Evolutionary conservation across 2,797 vertebrate genomes (phyloP).

Genomic region (Fistularia tabacaria): DNA sequence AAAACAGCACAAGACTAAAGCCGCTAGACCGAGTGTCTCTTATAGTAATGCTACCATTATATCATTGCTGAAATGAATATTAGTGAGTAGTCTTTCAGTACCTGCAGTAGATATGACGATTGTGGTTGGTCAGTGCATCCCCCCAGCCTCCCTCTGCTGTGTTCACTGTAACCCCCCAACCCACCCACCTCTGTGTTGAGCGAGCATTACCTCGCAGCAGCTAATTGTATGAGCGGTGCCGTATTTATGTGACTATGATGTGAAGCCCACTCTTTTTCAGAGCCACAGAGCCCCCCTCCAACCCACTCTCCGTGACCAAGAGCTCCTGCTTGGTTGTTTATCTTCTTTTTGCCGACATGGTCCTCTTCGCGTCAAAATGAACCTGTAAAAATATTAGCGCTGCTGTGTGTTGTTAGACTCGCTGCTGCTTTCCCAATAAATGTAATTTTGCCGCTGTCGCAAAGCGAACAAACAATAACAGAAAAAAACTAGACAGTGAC

Average conservation of each 20-base stretch:
- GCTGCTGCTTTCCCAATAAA: too few species aligned
- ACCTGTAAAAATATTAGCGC: too few species aligned
- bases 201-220: conserved; percentile 56
- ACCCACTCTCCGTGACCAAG: too few species aligned
- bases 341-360: too few species aligned
- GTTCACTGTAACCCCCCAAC: conserved; percentile 29
- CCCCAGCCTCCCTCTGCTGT: conserved; percentile 33
- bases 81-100: conserved; percentile 79
- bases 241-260: conserved; percentile 48
- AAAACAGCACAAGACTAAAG: conserved; percentile 67
- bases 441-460: too few species aligned
- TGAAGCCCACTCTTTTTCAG: conserved; percentile 36
- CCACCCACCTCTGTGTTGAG: conserved; percentile 4
- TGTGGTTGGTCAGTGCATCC: conserved; percentile 72
- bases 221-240: conserved; percentile 51
- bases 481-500: too few species aligned
- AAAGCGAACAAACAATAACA: too few species aligned
- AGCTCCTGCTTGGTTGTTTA: too few species aligned
- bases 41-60: conserved; percentile 69
- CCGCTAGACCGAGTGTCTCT: conserved; percentile 70
- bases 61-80: conserved; percentile 79
- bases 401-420: too few species aligned
- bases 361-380: too few species aligned
- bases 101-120: conserved; percentile 82
- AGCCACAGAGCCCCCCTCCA: conserved; percentile 62